These are phyloP conservation scores for Aleiodes testaceus DNA, from an alignment of 2,888 invertebrate genomes.

Conservation along the genomic window DNA sequence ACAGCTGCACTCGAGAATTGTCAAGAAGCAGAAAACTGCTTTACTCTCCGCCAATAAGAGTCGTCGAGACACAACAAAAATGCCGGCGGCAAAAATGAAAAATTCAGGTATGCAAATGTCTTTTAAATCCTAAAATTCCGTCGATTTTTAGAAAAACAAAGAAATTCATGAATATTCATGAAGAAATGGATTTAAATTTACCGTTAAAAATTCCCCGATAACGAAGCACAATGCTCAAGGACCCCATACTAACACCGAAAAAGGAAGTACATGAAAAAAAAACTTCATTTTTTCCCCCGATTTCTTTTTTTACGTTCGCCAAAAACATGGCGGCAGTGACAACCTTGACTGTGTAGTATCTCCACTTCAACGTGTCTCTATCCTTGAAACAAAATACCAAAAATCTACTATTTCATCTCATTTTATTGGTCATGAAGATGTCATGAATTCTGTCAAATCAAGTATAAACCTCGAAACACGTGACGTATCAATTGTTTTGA, in stretches of 20 bases:
- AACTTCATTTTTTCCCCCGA: background rate
- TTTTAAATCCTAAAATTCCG: too few species aligned
- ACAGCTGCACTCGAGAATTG: too few species aligned
- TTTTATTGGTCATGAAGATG: background rate
- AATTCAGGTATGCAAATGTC: too few species aligned
- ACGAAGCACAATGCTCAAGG: too few species aligned
- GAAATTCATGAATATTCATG: too few species aligned
- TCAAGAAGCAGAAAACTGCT: too few species aligned
- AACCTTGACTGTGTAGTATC: background rate
- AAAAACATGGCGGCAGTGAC: slow-evolving; percentile 38
- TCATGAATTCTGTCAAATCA: background rate
- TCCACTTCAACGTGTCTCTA: background rate
- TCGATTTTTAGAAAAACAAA: too few species aligned
- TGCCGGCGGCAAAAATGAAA: too few species aligned
- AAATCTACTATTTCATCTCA: background rate
- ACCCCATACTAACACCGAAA: background rate
- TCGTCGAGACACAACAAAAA: too few species aligned
- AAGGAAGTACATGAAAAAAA: background rate
- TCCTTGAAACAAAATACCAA: background rate
- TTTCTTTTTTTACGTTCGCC: background rate
- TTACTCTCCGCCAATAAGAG: too few species aligned
- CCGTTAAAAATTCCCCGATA: too few species aligned
- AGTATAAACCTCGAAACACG: background rate
- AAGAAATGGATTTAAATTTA: too few species aligned
- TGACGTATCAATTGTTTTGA: background rate